Evolutionary conservation across 2,888 invertebrate species (phyloP), one percentile per base, ranked within the genome.

Genomic region (Troilus luridus): DNA sequence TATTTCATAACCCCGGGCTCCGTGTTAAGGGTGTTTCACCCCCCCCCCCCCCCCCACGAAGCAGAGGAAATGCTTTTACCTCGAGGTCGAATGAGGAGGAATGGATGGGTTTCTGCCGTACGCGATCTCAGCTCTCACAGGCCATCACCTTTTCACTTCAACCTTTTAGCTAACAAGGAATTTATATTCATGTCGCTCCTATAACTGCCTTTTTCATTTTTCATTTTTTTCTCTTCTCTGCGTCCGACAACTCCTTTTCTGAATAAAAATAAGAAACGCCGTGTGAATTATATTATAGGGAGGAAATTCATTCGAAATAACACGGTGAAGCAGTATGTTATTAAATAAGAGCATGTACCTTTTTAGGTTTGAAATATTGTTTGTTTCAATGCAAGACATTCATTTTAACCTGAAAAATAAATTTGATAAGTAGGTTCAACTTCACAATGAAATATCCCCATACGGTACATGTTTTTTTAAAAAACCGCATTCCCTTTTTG

Each of bases 91-190:
- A 81, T 81, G 81, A 81, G 81, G 19, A 21, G 81, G 54, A 81
- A 81, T 81, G 81, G 81, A 81, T 81, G 81, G 54, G 81, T 56
- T 81, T 56, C 21, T 54, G 54, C 41, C 81, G 81, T 56, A 81
- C 54, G 54, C 81, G 81, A 56, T 56, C 81, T 81, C 54, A 54
- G 54, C 81, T 81, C 81, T 81, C 54, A 81, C 54, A 81, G 81
- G 10, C 85, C 85, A 85, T 85, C 85, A 56, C 85, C 85, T 85
- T 77, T 85, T 85, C 85, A 85, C 85, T 85, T 56, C n/a, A 85
- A 85, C 85, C 54, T 85, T 85, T 85, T 85, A 85, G 85, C 85
- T 85, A 85, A 85, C 85, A 85, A 85, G 85, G 85, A 85, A 85
- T 85, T 85, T 85, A 85, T 58, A 85, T 85, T 85, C 85, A 85